Percentiles rank a stretch among this genome's conserved stretches.
These are phyloP conservation scores for Puma concolor DNA, from an alignment of 2,113 vertebrate genomes.

Conservation along the genomic window DNA sequence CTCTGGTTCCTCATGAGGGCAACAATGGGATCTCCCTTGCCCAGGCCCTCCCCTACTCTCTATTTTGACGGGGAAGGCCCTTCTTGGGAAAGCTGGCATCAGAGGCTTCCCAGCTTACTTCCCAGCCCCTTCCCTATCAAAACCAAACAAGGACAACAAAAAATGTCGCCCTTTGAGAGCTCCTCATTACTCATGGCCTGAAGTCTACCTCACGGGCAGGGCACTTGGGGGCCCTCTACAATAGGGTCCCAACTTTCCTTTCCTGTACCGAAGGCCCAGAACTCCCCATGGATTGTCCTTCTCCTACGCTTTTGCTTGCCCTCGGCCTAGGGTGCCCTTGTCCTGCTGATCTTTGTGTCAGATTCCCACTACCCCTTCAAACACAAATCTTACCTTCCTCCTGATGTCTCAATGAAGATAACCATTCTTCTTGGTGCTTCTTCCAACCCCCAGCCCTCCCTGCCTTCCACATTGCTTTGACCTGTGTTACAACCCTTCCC, in stretches of 20 bases:
- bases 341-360: not conserved
- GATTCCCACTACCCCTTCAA: not conserved
- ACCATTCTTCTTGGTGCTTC: not conserved
- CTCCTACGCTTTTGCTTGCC: not conserved
- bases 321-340: not conserved
- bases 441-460: not conserved
- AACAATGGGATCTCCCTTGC: not conserved
- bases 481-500: not conserved
- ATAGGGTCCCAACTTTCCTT: not conserved
- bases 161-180: not conserved
- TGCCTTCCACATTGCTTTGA: not conserved
- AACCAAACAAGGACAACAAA: not conserved
- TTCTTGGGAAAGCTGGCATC: not conserved
- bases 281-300: not conserved
- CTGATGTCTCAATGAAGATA: not conserved
- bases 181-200: not conserved
- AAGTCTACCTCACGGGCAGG: not conserved
- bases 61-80: not conserved
- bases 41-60: fast-evolving
- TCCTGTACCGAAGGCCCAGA: not conserved
- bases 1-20: not conserved
- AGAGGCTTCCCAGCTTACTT: not conserved
- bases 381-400: not conserved
- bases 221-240: too few species aligned
- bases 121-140: not conserved